Base-by-base conservation (phyloP, 1,140 invertebrate species). In the Drosophila saltans region DNA sequence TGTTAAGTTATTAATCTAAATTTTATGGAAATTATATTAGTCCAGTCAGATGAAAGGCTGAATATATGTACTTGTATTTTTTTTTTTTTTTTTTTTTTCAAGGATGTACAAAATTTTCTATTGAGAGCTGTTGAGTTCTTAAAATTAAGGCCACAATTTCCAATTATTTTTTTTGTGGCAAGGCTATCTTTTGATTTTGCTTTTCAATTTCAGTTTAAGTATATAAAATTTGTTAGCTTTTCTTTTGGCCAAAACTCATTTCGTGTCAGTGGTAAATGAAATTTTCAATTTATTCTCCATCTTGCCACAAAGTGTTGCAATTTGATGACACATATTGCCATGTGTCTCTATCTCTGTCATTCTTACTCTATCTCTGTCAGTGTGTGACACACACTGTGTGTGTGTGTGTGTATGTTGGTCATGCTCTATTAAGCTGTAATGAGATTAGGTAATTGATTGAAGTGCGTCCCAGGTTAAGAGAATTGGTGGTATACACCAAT, bases 381-480 rank as follows among this genome's bases (percentile, higher is more conserved):
- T 26, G 39, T 9, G 39, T 40, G 10, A 40, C 8, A 11, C 8
- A 40, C 8, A 11, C 8, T 40, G 7, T 24, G 64, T 26, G 11
- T 40, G 7, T 24, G 64, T 26, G 11, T 58, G 48, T 48, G 60
- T 59, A 55, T 45, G 64, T 62, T 74, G 56, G 70, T 43, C 66
- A 88, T 75, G 84, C 84, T 89, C 84, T 89, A 89, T 89, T 89
- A 89, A 89, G 72, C 68, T 69, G 84, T 89, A 89, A 89, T 89
- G 78, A 84, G 84, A 89, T 89, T 89, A 81, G 80, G 81, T 89
- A 89, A 89, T 89, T 89, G 84, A 88, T 86, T 86, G 80, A 80
- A 80, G 76, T 67, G 75, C 45, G 55, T 33, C 55, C 30, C 60
- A 66, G 71, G 66, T 66, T 73, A 52, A 78, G 65, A 68, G 75